Conservation (phyloP, 2,113 vertebrate genomes). For the Brachirus orientalis region DNA sequence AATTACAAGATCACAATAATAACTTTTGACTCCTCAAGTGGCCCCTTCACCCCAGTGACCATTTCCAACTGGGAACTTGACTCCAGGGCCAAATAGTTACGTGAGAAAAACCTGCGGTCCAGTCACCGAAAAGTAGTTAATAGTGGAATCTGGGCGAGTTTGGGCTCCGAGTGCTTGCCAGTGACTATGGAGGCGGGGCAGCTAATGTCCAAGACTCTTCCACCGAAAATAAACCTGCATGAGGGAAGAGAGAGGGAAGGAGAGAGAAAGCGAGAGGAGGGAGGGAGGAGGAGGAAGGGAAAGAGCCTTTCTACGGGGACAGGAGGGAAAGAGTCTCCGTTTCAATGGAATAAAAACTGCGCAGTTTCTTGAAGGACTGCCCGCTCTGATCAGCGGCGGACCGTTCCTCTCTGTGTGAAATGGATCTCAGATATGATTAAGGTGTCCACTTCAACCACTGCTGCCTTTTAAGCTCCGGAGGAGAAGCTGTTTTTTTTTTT, state of each 20-base stretch:
- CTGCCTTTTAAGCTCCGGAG: constrained; percentile 12
- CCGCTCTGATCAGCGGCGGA: constrained; percentile 25
- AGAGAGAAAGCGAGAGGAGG: constrained; percentile 37
- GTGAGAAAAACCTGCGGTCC: constrained; percentile 6
- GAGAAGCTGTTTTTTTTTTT: constrained; percentile 31
- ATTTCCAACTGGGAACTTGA: constrained; percentile 9
- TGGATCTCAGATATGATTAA: constrained; percentile 28
- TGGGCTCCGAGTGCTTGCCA: constrained; percentile 58
- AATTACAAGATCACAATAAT: constrained; percentile 12
- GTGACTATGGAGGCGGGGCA: constrained; percentile 80
- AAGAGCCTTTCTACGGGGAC: constrained; percentile 67
- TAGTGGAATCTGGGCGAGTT: constrained; percentile 72
- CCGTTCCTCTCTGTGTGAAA: constrained; percentile 16
- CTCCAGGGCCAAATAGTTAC: constrained; percentile 15
- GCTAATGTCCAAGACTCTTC: constrained; percentile 76
- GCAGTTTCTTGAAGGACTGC: constrained; percentile 73
- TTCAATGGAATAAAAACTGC: constrained; percentile 84
- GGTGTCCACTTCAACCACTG: constrained; percentile 23
- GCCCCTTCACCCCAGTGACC: background rate
- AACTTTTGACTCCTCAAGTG: constrained; percentile 41
- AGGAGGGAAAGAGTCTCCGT: constrained; percentile 68
- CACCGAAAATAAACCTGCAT: constrained; percentile 83
- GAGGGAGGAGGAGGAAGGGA: constrained; percentile 51
- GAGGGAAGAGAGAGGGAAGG: constrained; percentile 61
- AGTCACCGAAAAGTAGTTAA: constrained; percentile 54